Conservation (phyloP, 2,888 invertebrate genomes). For the Tupiocoris notatus region DNA sequence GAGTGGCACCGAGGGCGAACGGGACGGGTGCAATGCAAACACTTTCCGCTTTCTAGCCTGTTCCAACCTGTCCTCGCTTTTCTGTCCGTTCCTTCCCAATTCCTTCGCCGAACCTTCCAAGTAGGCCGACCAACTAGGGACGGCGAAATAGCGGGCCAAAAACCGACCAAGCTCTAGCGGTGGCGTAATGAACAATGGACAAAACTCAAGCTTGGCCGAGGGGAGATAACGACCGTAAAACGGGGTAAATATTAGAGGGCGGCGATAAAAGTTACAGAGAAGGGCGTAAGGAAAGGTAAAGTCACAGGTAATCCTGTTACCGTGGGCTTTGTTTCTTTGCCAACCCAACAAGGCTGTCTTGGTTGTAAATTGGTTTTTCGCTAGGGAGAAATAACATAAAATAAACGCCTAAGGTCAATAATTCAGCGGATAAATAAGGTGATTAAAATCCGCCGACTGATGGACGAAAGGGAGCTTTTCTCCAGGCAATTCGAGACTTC, state of each 20-base stretch:
- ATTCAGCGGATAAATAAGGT: too few species aligned
- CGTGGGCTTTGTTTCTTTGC: neutral
- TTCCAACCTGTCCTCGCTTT: neutral
- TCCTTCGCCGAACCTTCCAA: neutral
- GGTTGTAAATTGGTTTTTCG: too few species aligned
- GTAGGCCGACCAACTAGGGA: neutral
- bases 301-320: neutral
- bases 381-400: too few species aligned
- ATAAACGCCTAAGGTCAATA: too few species aligned
- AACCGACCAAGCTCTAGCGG: neutral
- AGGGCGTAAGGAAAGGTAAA: neutral
- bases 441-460: too few species aligned
- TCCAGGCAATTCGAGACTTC: too few species aligned
- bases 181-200: slow-evolving; percentile 28
- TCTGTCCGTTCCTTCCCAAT: neutral
- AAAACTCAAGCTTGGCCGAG: slow-evolving; percentile 11
- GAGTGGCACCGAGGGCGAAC: neutral
- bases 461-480: too few species aligned
- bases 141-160: neutral
- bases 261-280: slow-evolving; percentile 26
- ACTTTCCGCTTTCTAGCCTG: neutral
- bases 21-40: neutral
- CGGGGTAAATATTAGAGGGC: slow-evolving; percentile 29
- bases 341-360: neutral
- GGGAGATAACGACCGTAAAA: slow-evolving; percentile 24